Evolutionary conservation across 2,888 invertebrate genomes (phyloP).

Genomic region (Apotomis capreana): DNA sequence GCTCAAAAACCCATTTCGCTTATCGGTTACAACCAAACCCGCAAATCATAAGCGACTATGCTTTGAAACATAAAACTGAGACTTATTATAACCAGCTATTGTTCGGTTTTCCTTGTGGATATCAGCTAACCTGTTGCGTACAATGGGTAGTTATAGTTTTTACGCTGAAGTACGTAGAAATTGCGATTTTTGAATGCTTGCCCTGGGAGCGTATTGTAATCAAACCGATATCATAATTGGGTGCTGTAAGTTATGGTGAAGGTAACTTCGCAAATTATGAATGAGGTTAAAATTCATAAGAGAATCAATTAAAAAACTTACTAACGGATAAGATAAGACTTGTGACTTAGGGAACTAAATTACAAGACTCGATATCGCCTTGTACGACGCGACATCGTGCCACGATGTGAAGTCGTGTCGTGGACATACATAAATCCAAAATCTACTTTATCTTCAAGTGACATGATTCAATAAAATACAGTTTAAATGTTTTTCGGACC

Average conservation of each 20-base stretch:
- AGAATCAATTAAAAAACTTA: too few species aligned
- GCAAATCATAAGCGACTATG: constrained; percentile 39
- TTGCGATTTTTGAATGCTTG: constrained; percentile 35
- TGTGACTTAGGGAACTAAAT: too few species aligned
- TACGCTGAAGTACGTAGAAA: constrained; percentile 38
- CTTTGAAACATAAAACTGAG: constrained; percentile 10
- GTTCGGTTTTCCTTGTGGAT: background rate
- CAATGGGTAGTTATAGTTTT: constrained; percentile 34
- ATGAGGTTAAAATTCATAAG: too few species aligned
- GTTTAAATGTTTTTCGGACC: too few species aligned
- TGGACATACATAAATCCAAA: too few species aligned
- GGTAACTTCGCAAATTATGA: background rate
- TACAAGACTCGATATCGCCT: too few species aligned
- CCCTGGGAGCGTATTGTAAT: constrained; percentile 25
- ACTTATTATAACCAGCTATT: constrained; percentile 8
- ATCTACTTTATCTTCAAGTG: too few species aligned
- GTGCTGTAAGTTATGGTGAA: background rate
- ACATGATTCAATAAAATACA: too few species aligned
- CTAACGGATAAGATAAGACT: too few species aligned
- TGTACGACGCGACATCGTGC: too few species aligned
- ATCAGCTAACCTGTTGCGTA: constrained; percentile 36
- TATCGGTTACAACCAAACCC: constrained; percentile 58
- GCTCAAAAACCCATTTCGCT: constrained; percentile 66
- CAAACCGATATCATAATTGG: constrained; percentile 22
- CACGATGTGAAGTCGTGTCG: too few species aligned